A percentile compares a stretch with the other conserved stretches of the same genome.
Conservation (phyloP, 1,140 invertebrate species). For the Eumeta japonica region DNA sequence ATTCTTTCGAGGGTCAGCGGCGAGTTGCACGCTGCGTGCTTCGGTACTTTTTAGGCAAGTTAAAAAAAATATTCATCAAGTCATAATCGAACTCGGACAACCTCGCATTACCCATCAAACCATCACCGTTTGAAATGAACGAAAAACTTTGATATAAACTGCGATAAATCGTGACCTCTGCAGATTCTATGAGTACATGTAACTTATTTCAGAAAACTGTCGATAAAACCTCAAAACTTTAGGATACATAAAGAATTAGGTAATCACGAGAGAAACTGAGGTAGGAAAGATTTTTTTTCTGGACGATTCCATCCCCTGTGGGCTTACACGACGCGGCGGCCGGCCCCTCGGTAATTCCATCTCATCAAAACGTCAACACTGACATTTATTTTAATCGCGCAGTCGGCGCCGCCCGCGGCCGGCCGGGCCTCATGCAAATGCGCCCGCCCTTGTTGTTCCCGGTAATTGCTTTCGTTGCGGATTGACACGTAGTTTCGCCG, state of each 20-base stretch:
- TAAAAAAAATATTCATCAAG: no score
- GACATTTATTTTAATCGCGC: slow-evolving; percentile 21
- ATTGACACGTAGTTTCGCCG: slow-evolving; percentile 5
- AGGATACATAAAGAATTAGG: background rate
- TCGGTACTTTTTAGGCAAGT: no score
- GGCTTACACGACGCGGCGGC: background rate
- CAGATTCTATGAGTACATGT: no score
- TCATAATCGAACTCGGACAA: no score
- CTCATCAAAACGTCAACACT: slow-evolving; percentile 5
- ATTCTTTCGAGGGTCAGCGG: no score
- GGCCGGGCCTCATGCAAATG: background rate
- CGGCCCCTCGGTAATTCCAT: background rate
- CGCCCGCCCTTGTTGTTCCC: background rate
- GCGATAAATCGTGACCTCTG: no score
- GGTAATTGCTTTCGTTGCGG: slow-evolving; percentile 6
- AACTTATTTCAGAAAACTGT: no score
- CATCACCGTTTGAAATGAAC: no score
- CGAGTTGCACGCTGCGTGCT: no score
- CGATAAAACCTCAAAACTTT: no score
- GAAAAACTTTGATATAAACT: no score
- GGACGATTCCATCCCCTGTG: background rate
- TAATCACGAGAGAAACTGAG: background rate
- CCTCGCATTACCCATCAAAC: no score
- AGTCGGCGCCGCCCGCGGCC: slow-evolving; percentile 20
- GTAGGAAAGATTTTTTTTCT: background rate